phyloP scores from a whole-genome alignment of 2,113 vertebrate genomes.

The Prietella phreatophila region DNA sequence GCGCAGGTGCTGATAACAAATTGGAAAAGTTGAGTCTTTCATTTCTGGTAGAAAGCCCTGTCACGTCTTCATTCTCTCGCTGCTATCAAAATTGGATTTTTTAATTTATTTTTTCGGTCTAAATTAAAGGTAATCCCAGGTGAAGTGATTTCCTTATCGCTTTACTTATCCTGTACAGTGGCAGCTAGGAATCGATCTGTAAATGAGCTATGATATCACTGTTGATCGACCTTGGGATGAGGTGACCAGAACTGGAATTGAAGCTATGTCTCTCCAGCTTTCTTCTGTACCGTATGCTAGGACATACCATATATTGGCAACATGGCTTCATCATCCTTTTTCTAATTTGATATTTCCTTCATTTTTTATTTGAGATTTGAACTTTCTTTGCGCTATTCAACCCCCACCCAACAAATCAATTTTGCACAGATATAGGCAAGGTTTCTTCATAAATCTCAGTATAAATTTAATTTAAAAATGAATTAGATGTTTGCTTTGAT shows the following conservation, averaged over 20 bases:
- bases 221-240: slow-evolving; percentile 12
- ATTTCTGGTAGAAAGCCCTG: background rate
- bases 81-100: background rate
- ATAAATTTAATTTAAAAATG: slow-evolving; percentile 72
- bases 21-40: background rate
- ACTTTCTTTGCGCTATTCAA: slow-evolving; percentile 42
- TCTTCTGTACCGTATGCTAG: background rate
- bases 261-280: slow-evolving; percentile 15
- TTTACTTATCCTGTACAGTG: background rate
- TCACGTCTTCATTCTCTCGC: background rate
- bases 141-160: background rate
- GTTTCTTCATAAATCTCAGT: slow-evolving; percentile 69
- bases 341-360: slow-evolving; percentile 2
- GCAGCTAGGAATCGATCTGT: background rate
- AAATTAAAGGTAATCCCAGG: background rate
- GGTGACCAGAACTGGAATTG: background rate
- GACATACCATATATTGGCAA: background rate
- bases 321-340: slow-evolving; percentile 31
- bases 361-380: slow-evolving; percentile 7
- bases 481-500: slow-evolving; percentile 71
- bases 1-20: background rate
- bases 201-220: background rate
- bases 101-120: background rate
- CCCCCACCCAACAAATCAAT: no score
- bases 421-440: slow-evolving; percentile 56